Base-by-base conservation (phyloP, 2,797 vertebrate genomes). In the Oophaga sylvatica region DNA sequence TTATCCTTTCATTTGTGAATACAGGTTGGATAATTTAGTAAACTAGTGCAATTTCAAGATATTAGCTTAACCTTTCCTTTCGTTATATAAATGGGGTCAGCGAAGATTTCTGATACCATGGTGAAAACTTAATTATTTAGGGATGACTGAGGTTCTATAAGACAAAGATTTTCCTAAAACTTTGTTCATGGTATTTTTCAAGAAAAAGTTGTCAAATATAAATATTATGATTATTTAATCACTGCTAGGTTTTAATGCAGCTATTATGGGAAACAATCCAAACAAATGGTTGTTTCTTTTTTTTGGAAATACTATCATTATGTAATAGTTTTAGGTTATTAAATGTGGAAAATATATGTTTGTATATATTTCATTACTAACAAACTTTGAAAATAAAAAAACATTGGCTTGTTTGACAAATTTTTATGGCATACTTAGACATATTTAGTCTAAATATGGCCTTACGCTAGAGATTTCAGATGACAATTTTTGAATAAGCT, bases 1-100 rank as follows among this genome's bases (percentile, higher is more conserved):
- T 35, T 62, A 45, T 76, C 48, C 35, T 77, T 62, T 41, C 71
- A 77, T 35, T 35, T 60, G 22, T 81, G 80, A 31, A 60, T 76
- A 22, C 71, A 65, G 35, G 1, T 48, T 17, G 2, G 17, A 22
- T 67, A 45, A 62, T 80, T 19, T 59, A 60, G 26, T 62, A 17
- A 62, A 81, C 22, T 26, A 5, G 35, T 12, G 56, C 5, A 78
- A 57, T 53, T 62, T 60, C 9, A 20, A 63, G 16, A 29, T 3
- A 80, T 13, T 31, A 22, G 2, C 73, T 53, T 11, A 79, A 60
- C 26, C 31, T 60, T 60, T 5, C 8, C 62, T 63, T 19, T 35
- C 77, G 22, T 41, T 35, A 80, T 62, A 29, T 63, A 41, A 26
- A 79, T 31, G 9, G 26, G 9, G 1, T 19, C n/a, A 10, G 31